Evolutionary conservation across 2,888 invertebrate species (phyloP), one percentile per base, ranked within the genome.

Genomic region (Poecilus cupreus): DNA sequence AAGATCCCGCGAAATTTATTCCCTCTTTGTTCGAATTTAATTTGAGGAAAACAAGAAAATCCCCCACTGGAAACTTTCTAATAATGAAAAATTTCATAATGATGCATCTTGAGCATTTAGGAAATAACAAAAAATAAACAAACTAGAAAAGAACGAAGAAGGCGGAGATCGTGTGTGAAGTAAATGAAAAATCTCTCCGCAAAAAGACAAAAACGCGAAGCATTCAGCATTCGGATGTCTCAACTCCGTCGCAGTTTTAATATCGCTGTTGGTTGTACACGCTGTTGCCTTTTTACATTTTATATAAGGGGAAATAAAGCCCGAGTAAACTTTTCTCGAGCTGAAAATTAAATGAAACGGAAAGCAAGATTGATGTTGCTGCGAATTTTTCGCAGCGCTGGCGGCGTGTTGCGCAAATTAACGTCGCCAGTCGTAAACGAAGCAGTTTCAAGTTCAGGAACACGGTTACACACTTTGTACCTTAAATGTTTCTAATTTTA

Each of bases 341-440:
- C 72, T 80, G 80, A 80, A 80, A 80, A 80, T 80, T 80, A 80
- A 80, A 80, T 80, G 80, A 80, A 80, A 80, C 72, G 80, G 80
- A 80, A 80, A 64, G 70, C 54, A 80, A 80, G 80, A 80, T 80
- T 80, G 80, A 80, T 80, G 80, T 80, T 26, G 57, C 51, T 80
- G 43, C 22, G 80, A 80, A 80, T 80, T 80, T 80, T 80, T 80
- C 79, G 39, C 80, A 37, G 57, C 80, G 54, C 32, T 54, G 37
- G 37, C 26, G 22, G 43, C 22, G 54, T 54, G 80, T 80, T 51
- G 51, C 37, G 72, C 57, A 39, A 80, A 80, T 80, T 80, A 70
- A 72, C 49, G 72, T 39, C 51, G 72, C 39, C 43, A 51, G 24
- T 68, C 49, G 79, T 43, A 79, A 64, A 78, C 64, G 64, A 51